phyloP scores from a whole-genome alignment of 2,113 vertebrate genomes.

The Willisornis vidua region DNA sequence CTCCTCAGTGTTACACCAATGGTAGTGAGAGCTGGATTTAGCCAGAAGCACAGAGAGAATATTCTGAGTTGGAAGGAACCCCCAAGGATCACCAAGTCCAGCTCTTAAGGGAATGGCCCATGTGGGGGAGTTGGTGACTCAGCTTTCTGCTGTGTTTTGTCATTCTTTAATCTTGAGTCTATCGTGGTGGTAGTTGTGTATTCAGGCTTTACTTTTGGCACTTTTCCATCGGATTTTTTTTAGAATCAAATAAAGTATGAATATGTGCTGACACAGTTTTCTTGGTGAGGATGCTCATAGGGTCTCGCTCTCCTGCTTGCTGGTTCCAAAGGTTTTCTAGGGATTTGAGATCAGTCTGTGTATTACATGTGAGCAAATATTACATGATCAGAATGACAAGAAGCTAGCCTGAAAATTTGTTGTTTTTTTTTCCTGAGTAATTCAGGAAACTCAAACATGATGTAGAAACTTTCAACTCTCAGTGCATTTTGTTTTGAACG shows the following conservation, averaged over 20 bases:
- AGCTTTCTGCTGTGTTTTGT: neutral
- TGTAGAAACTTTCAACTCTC: neutral
- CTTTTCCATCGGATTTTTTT: neutral
- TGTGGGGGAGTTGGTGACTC: neutral
- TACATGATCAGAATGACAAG: neutral
- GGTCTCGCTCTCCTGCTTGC: neutral
- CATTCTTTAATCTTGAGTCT: neutral
- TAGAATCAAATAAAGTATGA: neutral
- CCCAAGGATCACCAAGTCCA: neutral
- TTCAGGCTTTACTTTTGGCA: neutral
- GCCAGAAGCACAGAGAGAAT: neutral
- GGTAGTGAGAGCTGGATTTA: neutral
- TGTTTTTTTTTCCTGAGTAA: neutral
- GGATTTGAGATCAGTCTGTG: neutral
- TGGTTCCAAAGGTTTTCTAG: neutral
- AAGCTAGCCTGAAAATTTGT: neutral
- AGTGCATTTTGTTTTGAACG: neutral
- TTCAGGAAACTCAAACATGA: neutral
- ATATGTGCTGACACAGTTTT: neutral
- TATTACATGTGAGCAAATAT: neutral
- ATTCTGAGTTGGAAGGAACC: neutral
- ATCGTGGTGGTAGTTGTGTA: neutral
- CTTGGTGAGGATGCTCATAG: neutral
- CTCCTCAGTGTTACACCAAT: neutral
- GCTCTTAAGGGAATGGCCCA: fast-evolving